Base-by-base conservation (phyloP, 2,113 vertebrate species). In the Tenebrosternarchus preto region DNA sequence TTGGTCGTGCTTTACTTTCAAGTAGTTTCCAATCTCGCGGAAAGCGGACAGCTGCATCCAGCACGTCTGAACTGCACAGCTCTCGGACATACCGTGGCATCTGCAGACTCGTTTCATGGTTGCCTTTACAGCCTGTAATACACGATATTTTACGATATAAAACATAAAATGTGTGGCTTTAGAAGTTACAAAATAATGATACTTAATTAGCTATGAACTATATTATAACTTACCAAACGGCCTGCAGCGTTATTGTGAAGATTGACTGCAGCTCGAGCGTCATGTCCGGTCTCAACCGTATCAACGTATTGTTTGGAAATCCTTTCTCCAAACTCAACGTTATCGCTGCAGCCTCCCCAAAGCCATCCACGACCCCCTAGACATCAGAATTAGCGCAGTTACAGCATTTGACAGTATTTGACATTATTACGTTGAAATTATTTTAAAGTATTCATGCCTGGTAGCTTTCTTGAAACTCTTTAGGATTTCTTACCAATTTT, bases 341-440 rank as follows among this genome's bases (percentile, higher is more conserved):
- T 98, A 83, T 98, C 97, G 0, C 96, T 97, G 90, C 98, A 99
- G 75, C 97, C 97, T 69, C 97, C 96, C 98, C 97, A 99, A 76
- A 98, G 85, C 98, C 98, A 99, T 56, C 96, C 96, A 46, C 92
- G 93, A 70, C 97, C 96, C 20, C 97, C 97, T 99, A 50, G 87
- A 16, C 57, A 31, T 46, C 24, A 81, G 5, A 39, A 57, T 53
- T 15, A 57, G 33, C 22, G 19, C 31, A 57, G 20, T 24, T 31
- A 43, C 19, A 39, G 25, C 16, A n/a, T n/a, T n/a, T n/a, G n/a
- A n/a, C n/a, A n/a, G n/a, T n/a, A n/a, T n/a, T n/a, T n/a, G n/a
- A n/a, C n/a, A n/a, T n/a, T n/a, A n/a, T n/a, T n/a, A n/a, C n/a
- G n/a, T n/a, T n/a, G n/a, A n/a, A n/a, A n/a, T n/a, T n/a, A n/a